Evolutionary conservation across 2,797 vertebrate genomes (phyloP).

Genomic region (Mallotus villosus): DNA sequence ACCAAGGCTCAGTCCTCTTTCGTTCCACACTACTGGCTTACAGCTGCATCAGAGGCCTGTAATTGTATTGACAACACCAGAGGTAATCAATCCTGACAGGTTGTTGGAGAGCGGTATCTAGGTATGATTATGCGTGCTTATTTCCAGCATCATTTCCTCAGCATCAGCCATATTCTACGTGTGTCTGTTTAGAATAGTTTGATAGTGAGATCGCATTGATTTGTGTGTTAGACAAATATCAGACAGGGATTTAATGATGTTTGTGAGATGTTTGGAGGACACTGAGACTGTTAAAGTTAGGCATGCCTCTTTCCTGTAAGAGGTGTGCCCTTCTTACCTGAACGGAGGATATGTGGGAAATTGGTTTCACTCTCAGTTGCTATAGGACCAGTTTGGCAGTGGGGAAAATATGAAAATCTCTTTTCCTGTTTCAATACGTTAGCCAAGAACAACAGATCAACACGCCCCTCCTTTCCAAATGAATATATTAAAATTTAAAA

Average conservation of each 20-base stretch:
- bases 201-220: too few relatives aligned
- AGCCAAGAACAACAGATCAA: neutral
- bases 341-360: neutral
- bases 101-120: neutral
- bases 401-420: neutral
- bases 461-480: neutral
- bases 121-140: conserved; percentile 13
- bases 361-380: neutral
- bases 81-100: conserved; percentile 19
- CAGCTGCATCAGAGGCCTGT: conserved; percentile 10
- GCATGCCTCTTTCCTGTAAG: neutral
- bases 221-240: too few relatives aligned
- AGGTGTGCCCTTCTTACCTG: neutral
- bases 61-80: conserved; percentile 16
- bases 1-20: conserved; percentile 17
- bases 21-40: conserved; percentile 24
- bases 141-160: neutral
- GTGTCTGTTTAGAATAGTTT: too few relatives aligned
- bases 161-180: neutral
- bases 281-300: too few relatives aligned
- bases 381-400: too few relatives aligned
- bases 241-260: too few relatives aligned
- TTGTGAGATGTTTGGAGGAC: too few relatives aligned
- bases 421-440: neutral
- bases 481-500: neutral